Conservation (phyloP, 2,113 vertebrate genomes). For the Chunga burmeisteri region DNA sequence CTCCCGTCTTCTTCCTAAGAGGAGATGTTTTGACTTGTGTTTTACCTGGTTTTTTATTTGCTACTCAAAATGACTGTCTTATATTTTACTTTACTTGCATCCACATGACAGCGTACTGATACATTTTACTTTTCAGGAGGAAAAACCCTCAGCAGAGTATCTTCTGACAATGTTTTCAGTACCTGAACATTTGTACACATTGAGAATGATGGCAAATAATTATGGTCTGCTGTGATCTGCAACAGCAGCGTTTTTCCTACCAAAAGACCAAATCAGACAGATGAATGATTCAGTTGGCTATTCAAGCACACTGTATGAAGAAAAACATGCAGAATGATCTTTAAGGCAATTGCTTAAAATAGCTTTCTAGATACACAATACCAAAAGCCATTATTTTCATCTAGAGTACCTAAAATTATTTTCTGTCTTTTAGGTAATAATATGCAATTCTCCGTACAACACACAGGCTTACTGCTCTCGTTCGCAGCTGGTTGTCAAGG, state of each 20-base stretch:
- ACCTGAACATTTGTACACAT: neutral
- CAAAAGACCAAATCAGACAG: neutral
- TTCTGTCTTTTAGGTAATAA: neutral
- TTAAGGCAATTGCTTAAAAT: neutral
- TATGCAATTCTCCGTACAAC: neutral
- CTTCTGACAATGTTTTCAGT: neutral
- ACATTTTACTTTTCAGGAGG: neutral
- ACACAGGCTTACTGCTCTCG: neutral
- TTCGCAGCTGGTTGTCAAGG: neutral
- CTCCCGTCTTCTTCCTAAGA: neutral
- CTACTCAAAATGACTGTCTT: neutral
- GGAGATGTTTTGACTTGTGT: neutral
- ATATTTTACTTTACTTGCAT: neutral
- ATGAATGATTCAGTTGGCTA: neutral
- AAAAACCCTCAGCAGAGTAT: neutral
- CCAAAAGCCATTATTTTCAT: neutral
- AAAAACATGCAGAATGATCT: neutral
- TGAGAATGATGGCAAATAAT: neutral
- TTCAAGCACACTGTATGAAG: neutral
- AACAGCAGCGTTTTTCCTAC: neutral
- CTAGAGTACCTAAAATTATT: neutral
- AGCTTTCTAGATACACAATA: neutral
- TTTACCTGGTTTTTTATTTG: neutral
- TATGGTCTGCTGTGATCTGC: neutral
- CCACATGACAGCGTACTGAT: neutral